phyloP scores from a whole-genome alignment of 2,888 invertebrate genomes.

The Eupithecia tripunctaria region DNA sequence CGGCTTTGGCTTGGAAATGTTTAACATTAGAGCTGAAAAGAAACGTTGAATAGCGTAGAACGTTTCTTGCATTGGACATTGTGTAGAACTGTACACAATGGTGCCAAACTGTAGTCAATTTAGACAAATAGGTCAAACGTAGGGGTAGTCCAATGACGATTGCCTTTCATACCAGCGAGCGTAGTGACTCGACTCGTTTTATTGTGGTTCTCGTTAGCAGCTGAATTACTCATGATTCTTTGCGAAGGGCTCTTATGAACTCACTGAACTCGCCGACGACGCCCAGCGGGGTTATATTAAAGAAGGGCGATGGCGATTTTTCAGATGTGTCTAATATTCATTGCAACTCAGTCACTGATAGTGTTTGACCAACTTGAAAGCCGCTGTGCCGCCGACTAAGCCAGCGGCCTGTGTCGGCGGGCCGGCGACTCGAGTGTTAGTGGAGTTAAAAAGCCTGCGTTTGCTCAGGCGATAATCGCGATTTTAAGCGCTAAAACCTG shows the following conservation, averaged over 20 bases:
- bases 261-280: background rate
- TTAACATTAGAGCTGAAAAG: background rate
- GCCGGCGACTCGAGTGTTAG: background rate
- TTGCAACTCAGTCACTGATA: too few species aligned
- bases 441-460: slow-evolving; percentile 34
- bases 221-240: slow-evolving; percentile 43
- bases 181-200: slow-evolving; percentile 17
- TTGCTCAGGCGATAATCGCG: slow-evolving; percentile 58
- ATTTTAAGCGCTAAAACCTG: slow-evolving; percentile 53
- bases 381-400: background rate
- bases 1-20: slow-evolving; percentile 6
- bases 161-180: background rate
- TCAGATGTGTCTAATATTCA: too few species aligned
- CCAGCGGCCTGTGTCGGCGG: background rate
- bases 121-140: slow-evolving; percentile 8
- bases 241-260: slow-evolving; percentile 25
- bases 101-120: slow-evolving; percentile 3
- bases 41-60: background rate
- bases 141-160: background rate
- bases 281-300: too few species aligned
- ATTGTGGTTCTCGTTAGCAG: slow-evolving; percentile 40
- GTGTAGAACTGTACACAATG: slow-evolving; percentile 1
- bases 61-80: background rate
- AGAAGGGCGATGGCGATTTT: background rate
- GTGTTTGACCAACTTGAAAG: background rate